These are phyloP conservation scores for Microplitis manilae DNA, from an alignment of 2,888 invertebrate species.

Conservation along the genomic window DNA sequence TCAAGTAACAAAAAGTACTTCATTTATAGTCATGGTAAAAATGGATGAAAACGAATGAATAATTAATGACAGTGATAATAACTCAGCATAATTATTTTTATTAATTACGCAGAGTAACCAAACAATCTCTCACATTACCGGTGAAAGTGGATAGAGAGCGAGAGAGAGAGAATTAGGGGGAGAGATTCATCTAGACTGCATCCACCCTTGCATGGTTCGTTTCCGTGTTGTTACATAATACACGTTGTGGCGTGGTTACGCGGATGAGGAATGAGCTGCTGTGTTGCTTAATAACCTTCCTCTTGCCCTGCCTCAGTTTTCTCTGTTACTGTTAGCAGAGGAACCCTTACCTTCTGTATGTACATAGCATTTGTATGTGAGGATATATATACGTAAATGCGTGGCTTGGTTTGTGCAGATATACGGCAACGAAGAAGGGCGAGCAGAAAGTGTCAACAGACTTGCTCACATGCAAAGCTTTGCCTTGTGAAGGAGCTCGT, in stretches of 20 bases:
- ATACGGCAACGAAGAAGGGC: background rate
- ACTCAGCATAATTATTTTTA: constrained; percentile 34
- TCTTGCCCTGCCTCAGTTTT: constrained; percentile 44
- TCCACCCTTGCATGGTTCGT: constrained; percentile 63
- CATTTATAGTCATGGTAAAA: background rate
- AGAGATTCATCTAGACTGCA: constrained; percentile 50
- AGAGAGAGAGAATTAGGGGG: constrained; percentile 17
- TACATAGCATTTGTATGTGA: background rate
- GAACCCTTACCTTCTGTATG: constrained; percentile 6
- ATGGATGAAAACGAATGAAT: constrained; percentile 14
- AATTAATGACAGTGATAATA: constrained; percentile 19
- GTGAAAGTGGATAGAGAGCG: constrained; percentile 13
- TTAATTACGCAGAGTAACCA: constrained; percentile 21
- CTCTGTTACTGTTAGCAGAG: constrained; percentile 41
- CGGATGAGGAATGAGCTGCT: constrained; percentile 71
- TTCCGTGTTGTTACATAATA: constrained; percentile 72
- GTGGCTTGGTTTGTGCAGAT: constrained; percentile 12
- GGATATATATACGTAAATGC: background rate
- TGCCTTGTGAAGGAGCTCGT: constrained; percentile 15
- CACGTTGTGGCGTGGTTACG: constrained; percentile 69
- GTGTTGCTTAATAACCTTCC: constrained; percentile 70
- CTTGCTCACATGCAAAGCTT: constrained; percentile 19
- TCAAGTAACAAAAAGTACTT: constrained; percentile 17
- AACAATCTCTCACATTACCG: constrained; percentile 16
- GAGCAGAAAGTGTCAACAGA: constrained; percentile 7